These are phyloP conservation scores for Carettochelys insculpta DNA, from an alignment of 2,113 vertebrate species.

Conservation along the genomic window DNA sequence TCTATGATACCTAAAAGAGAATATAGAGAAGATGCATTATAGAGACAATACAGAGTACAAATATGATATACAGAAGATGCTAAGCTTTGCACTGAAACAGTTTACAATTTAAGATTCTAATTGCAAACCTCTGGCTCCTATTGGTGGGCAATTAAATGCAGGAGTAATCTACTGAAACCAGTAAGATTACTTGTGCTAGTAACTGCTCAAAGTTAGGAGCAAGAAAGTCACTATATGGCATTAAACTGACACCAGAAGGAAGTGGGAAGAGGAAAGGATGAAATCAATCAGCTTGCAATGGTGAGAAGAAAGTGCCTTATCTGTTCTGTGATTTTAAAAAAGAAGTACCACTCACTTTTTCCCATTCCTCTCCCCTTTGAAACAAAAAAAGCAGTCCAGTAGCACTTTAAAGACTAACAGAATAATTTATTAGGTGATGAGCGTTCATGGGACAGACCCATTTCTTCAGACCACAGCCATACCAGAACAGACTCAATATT, in stretches of 20 bases:
- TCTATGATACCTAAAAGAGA: background rate
- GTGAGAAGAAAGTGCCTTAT: background rate
- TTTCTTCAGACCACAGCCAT: too few relatives aligned
- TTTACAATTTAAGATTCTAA: background rate
- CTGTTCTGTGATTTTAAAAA: background rate
- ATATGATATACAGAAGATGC: background rate
- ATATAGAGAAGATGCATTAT: background rate
- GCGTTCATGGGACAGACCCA: too few relatives aligned
- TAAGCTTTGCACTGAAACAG: background rate
- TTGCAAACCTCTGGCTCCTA: background rate
- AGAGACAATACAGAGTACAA: background rate
- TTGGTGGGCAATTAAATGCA: background rate
- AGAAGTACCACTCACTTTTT: background rate
- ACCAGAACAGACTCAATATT: too few relatives aligned
- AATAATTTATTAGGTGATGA: too few relatives aligned
- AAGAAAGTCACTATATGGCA: background rate
- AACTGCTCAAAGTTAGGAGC: background rate
- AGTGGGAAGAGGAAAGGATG: background rate
- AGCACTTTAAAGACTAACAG: too few relatives aligned
- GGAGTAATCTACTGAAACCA: background rate
- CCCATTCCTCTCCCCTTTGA: background rate
- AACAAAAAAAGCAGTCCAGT: too few relatives aligned
- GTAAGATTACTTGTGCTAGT: background rate
- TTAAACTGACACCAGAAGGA: background rate
- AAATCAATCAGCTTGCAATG: background rate